A percentile compares a stretch with the other conserved stretches of the same genome.
Conservation (phyloP, 1,140 invertebrate species). For the Drosophila nasuta region DNA sequence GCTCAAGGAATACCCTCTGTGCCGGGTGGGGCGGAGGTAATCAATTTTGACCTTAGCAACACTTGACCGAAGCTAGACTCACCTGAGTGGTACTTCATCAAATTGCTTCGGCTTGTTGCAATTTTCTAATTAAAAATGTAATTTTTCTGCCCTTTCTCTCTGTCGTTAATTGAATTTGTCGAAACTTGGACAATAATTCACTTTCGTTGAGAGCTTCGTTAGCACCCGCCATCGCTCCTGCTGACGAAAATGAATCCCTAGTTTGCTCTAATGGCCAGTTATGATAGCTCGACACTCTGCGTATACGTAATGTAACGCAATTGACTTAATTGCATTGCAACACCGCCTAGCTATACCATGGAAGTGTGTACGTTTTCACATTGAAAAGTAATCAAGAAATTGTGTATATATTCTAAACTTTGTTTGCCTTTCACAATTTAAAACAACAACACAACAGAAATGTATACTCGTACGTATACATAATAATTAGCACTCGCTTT, state of each 20-base stretch:
- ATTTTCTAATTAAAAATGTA: constrained; percentile 74
- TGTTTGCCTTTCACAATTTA: constrained; percentile 8
- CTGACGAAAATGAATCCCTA: constrained; percentile 44
- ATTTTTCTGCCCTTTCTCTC: constrained; percentile 63
- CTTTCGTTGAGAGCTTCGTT: constrained; percentile 55
- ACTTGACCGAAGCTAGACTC: constrained; percentile 5
- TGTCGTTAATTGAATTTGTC: constrained; percentile 71
- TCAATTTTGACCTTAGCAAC: not conserved
- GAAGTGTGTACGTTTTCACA: constrained; percentile 9
- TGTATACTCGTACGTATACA: not conserved
- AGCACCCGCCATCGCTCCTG: constrained; percentile 2
- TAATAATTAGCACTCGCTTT: not conserved
- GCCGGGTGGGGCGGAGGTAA: constrained; percentile 62
- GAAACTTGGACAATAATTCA: constrained; percentile 55
- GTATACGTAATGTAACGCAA: constrained; percentile 59
- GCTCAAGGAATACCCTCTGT: constrained; percentile 71
- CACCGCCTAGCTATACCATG: constrained; percentile 4
- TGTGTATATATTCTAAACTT: constrained; percentile 24
- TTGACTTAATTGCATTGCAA: constrained; percentile 66
- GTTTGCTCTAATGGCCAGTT: constrained; percentile 30
- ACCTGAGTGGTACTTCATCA: constrained; percentile 20
- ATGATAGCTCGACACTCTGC: constrained; percentile 40
- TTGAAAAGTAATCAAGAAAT: constrained; percentile 33
- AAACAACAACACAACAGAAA: not conserved
- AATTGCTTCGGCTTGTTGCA: constrained; percentile 30